Evolutionary conservation across 2,797 vertebrate species (phyloP), one percentile per base, ranked within the genome.

Genomic region (Anabas testudineus): DNA sequence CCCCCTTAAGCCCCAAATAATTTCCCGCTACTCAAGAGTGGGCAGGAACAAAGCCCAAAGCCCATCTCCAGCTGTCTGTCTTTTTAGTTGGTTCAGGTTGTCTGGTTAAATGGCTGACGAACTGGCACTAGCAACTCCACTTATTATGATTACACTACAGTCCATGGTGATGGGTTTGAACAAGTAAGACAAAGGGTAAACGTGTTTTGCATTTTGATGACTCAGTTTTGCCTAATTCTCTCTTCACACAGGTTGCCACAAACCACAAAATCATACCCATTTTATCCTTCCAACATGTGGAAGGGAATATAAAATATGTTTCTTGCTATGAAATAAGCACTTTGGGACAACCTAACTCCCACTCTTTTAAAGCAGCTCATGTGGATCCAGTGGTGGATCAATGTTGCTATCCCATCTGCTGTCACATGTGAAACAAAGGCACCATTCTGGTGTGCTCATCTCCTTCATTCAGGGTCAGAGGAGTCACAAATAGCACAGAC

Each of bases 401-500:
- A 49, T 21, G 32, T 47, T 43, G 56, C 54, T 22, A 71, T 73
- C 49, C 53, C 41, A 70, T 86, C 86, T 88, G 78, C 85, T 85
- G 80, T 57, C 60, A 4, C 2, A 16, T 30, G 30, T 34, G 55
- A 36, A 67, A 85, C 84, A 90, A 90, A 88, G 84, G 51, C 47
- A 37, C 48, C 57, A 76, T 88, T 89, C 65, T 86, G 60, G 37
- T 37, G 67, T 0, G 5, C 60, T 78, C 67, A 6, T 67, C 71
- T 63, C 42, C 62, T 70, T 34, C 54, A 71, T 55, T 72, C 46
- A 49, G 77, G 71, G 80, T 78, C 51, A 76, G 42, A 37, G 24
- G 26, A 74, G 67, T 74, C 37, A 3, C 54, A 78, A 90, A 86
- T 84, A 88, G 82, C 68, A 63, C 61, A 51, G 32, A 78, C 71